Base-by-base conservation (phyloP, 2,888 invertebrate species). In the Odontothrips loti region DNA sequence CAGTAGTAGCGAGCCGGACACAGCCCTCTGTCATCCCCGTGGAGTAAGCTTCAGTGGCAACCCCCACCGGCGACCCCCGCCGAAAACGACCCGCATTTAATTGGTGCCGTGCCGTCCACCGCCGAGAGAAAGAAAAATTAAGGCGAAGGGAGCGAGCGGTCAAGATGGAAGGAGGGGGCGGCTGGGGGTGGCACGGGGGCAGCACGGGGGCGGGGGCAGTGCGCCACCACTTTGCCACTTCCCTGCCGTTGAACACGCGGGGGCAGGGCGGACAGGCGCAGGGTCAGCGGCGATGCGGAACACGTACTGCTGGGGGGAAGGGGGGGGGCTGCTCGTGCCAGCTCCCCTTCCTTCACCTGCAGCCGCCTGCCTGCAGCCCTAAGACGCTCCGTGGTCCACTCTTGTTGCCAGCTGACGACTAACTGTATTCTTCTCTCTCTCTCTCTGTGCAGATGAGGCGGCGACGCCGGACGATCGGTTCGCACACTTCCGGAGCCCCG, bases 401-500 rank as follows among this genome's bases (percentile, higher is more conserved):
- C n/a, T n/a, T n/a, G n/a, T n/a, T n/a, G n/a, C n/a, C n/a, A n/a
- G n/a, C n/a, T n/a, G 6, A 43, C 34, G 34, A 43, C n/a, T n/a
- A 43, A 43, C 34, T 43, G 6, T 43, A 43, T 4, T 43, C 34
- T 43, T 43, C 2, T 43, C 34, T 43, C 34, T 6, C 6, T 43
- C 34, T 43, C 34, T 43, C 3, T 43, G 34, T 83, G 80, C 83
- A 84, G 84, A 84, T 84, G 83, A 83, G 83, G 82, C 83, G 81
- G 78, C 81, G 81, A 43, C 85, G 82, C 84, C 83, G 81, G 81
- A 84, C 80, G 81, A 83, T 80, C 82, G 83, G 84, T 84, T 84
- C 84, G 83, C 82, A 80, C 83, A 83, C 80, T 83, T 83, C 83
- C 84, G 84, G 83, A 83, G 84, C 79, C 84, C 83, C 80, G 83